phyloP scores from a whole-genome alignment of 2,888 invertebrate genomes.

The Saturnia pavonia region DNA sequence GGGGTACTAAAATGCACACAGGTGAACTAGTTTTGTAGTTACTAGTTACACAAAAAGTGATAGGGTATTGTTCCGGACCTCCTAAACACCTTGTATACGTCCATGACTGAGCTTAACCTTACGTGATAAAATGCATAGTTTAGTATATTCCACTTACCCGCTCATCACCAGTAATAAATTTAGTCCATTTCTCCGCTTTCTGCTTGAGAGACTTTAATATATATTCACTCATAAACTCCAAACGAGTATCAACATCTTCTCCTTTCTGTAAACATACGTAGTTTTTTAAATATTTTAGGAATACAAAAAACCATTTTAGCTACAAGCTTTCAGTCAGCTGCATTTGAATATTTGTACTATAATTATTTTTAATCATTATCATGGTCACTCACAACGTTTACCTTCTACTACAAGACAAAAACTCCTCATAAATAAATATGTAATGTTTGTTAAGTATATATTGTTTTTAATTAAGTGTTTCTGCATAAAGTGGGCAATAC shows the following conservation, averaged over 20 bases:
- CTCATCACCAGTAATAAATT: conserved; percentile 89
- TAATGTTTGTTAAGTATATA: too few relatives aligned
- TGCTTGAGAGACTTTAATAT: conserved; percentile 87
- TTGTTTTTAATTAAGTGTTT: too few relatives aligned
- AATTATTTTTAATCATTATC: too few relatives aligned
- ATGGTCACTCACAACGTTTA: too few relatives aligned
- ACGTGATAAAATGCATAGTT: not conserved
- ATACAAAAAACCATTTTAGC: not conserved
- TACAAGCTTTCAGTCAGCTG: not conserved
- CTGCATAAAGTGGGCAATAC: too few relatives aligned
- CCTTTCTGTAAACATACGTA: conserved; percentile 48
- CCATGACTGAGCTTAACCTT: not conserved
- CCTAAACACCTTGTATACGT: not conserved
- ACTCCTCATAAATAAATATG: too few relatives aligned
- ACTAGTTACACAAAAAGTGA: too few relatives aligned
- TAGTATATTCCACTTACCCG: conserved; percentile 72
- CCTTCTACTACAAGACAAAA: too few relatives aligned
- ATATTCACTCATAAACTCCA: conserved; percentile 91
- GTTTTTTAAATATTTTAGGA: conserved; percentile 17
- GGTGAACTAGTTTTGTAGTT: too few relatives aligned
- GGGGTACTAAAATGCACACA: too few relatives aligned
- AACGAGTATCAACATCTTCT: conserved; percentile 84
- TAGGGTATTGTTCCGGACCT: too few relatives aligned
- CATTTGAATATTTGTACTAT: not conserved
- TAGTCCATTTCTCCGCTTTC: conserved; percentile 93